Evolutionary conservation across 2,113 vertebrate genomes (phyloP), one percentile per base, ranked within the genome.

Genomic region (Sciurus niger): DNA sequence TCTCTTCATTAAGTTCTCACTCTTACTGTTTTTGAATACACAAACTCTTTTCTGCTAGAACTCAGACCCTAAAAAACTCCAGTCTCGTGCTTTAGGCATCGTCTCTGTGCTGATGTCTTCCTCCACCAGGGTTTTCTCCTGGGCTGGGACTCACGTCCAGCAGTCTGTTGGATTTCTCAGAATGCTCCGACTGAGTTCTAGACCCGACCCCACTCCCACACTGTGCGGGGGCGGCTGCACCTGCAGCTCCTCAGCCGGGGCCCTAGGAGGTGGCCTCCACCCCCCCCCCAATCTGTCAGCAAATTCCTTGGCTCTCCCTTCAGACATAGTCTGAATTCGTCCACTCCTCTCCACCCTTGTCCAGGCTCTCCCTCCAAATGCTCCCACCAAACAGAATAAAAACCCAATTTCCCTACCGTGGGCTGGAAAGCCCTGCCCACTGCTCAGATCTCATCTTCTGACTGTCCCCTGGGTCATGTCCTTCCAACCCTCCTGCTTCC

Each of bases 381-480:
- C 37, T 48, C 6, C 63, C 25, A 55, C 30, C n/a, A 58, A 37
- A 91, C 16, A 78, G 43, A 84, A 84, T 55, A 80, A 94, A 93
- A 90, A 58, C 17, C 43, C 17, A 55, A 53, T 55, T 46, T 95
- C n/a, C 48, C 40, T 43, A 16, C 53, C 16, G 22, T 32, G 30
- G 55, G 51, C 34, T 53, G 12, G 51, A 67, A 37, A 32, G 32
- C 16, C 25, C 89, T 79, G 28, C n/a, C 51, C 40, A 24, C 74
- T 80, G 93, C 55, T 91, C 65, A 91, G 87, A 34, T 25, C 48
- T 90, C 43, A n/a, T 68, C 70, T 77, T 84, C 34, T 40, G 60
- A 84, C 8, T 20, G 10, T 46, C 80, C 74, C 65, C 37, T 82
- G 17, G 28, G 17, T 82, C 46, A n/a, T 24, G 53, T 18, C 18